These are phyloP conservation scores for Mesocricetus auratus DNA, from an alignment of 2,113 vertebrate species.

Conservation along the genomic window DNA sequence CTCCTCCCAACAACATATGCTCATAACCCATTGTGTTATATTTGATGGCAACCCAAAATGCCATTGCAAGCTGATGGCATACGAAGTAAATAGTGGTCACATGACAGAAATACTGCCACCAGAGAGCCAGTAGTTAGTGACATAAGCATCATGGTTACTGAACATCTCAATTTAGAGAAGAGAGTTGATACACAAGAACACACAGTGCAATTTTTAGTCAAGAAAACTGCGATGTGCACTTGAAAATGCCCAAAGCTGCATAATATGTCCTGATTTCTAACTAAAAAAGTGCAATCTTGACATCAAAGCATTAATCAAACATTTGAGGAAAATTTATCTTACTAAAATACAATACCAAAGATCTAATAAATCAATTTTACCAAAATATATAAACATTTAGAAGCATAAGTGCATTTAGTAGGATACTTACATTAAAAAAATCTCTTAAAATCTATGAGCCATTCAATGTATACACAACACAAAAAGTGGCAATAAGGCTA, in stretches of 20 bases:
- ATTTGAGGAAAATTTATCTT: slow-evolving; percentile 62
- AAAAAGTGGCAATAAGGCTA: slow-evolving; percentile 32
- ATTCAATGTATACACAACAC: slow-evolving; percentile 42
- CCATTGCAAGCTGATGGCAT: not conserved
- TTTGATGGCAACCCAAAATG: slow-evolving; percentile 44
- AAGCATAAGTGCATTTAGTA: slow-evolving; percentile 71
- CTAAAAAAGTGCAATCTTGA: slow-evolving; percentile 66
- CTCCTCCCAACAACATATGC: slow-evolving; percentile 66
- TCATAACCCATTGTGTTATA: not conserved
- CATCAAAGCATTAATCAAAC: slow-evolving; percentile 68
- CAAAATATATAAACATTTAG: slow-evolving; percentile 74
- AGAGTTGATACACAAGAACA: slow-evolving; percentile 32
- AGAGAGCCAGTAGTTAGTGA: not conserved
- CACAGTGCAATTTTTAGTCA: slow-evolving; percentile 57
- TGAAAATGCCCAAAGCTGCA: slow-evolving; percentile 60
- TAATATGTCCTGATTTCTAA: slow-evolving; percentile 47
- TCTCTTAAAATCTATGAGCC: slow-evolving; percentile 72
- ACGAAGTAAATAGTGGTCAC: slow-evolving; percentile 48
- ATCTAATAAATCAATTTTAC: slow-evolving; percentile 65
- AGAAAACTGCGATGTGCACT: slow-evolving; percentile 33
- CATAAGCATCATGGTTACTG: not conserved
- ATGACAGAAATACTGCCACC: not conserved
- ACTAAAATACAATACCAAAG: slow-evolving; percentile 74
- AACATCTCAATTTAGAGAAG: not conserved
- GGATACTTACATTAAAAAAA: slow-evolving; percentile 54